These are phyloP conservation scores for Physella acuta DNA, from an alignment of 1,140 invertebrate genomes.

Conservation along the genomic window DNA sequence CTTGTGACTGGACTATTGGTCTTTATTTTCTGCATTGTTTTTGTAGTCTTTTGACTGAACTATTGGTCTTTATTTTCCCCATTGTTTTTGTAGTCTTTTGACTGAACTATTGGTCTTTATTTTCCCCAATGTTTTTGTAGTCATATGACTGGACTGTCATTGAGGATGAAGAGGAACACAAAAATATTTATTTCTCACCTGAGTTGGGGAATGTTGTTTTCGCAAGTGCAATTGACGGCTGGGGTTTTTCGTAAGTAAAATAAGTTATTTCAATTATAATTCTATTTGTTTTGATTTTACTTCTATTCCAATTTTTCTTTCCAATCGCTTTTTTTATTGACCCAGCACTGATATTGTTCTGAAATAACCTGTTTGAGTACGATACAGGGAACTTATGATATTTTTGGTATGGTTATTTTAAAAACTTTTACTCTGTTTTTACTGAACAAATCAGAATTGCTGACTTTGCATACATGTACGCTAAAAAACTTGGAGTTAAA, in stretches of 20 bases:
- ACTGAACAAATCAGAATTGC: too few species aligned
- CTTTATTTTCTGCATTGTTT: too few species aligned
- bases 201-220: slow-evolving; percentile 95
- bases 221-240: slow-evolving; percentile 92
- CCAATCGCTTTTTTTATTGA: not conserved
- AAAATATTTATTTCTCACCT: slow-evolving; percentile 86
- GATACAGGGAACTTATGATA: not conserved
- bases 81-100: too few species aligned
- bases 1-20: too few species aligned
- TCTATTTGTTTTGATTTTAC: not conserved
- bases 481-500: slow-evolving; percentile 75
- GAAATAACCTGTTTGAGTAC: not conserved
- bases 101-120: too few species aligned
- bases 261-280: not conserved
- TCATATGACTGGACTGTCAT: slow-evolving; percentile 76
- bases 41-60: too few species aligned
- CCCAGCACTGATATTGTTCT: too few species aligned
- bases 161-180: slow-evolving; percentile 81
- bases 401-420: not conserved
- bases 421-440: too few species aligned
- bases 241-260: slow-evolving; percentile 79
- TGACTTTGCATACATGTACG: slow-evolving; percentile 86
- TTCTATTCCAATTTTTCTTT: too few species aligned
- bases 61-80: too few species aligned
- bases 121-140: slow-evolving; percentile 32